Conservation (phyloP, 2,797 vertebrate genomes). For the Discoglossus pictus region DNA sequence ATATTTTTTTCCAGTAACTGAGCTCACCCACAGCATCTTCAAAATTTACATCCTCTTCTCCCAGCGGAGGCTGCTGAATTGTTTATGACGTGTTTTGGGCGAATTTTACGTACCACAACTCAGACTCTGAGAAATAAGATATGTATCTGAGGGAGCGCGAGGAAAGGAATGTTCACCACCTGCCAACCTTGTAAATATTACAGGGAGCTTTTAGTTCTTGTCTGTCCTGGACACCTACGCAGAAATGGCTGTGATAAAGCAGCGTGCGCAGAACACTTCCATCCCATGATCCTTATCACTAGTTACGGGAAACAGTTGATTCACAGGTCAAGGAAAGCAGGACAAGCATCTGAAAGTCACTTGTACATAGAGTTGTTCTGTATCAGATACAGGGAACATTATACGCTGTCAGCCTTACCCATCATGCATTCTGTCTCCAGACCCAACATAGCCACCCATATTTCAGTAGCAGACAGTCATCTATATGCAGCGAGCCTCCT, state of each 20-base stretch:
- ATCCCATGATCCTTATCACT: slow-evolving; percentile 11
- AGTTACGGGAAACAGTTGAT: slow-evolving; percentile 8
- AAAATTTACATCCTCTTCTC: slow-evolving; percentile 8
- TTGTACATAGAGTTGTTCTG: slow-evolving; percentile 17
- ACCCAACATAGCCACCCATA: neutral
- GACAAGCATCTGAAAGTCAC: slow-evolving; percentile 27
- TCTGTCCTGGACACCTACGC: slow-evolving; percentile 13
- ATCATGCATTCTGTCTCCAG: slow-evolving; percentile 19
- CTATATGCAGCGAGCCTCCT: slow-evolving; percentile 11
- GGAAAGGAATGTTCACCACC: neutral
- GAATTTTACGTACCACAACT: slow-evolving; percentile 6
- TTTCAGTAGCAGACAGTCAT: neutral
- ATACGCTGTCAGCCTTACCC: neutral
- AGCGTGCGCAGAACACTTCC: slow-evolving; percentile 18
- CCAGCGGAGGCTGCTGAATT: slow-evolving; percentile 4
- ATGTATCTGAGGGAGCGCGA: neutral
- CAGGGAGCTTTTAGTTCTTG: slow-evolving; percentile 18
- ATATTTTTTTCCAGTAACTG: neutral
- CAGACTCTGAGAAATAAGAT: slow-evolving; percentile 31
- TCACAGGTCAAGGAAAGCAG: slow-evolving; percentile 2
- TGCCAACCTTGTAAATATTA: slow-evolving; percentile 30
- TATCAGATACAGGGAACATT: slow-evolving; percentile 11
- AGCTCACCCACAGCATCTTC: neutral
- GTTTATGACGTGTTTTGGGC: slow-evolving; percentile 16
- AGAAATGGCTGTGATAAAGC: slow-evolving; percentile 9